Conservation (phyloP, 1,140 invertebrate species). For the Pachypsylla venusta region DNA sequence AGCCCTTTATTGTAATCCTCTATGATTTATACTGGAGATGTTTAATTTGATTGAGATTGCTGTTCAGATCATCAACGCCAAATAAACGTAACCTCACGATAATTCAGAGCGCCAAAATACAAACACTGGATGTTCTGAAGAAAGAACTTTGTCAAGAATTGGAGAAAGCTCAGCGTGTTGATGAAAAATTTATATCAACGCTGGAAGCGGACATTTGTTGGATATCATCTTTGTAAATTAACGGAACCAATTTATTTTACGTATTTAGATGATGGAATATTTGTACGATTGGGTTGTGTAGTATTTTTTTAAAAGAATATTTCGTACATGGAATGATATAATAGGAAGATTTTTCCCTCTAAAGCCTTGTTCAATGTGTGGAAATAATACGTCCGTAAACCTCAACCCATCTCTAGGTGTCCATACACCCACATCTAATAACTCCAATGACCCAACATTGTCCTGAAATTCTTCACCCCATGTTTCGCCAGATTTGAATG, state of each 20-base stretch:
- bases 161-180: too few species aligned
- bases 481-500: constrained; percentile 44
- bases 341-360: constrained; percentile 51
- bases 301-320: constrained; percentile 11
- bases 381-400: constrained; percentile 54
- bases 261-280: constrained; percentile 3
- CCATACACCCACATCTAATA: constrained; percentile 56
- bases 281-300: constrained; percentile 1
- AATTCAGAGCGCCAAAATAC: too few species aligned
- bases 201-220: too few species aligned
- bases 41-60: too few species aligned
- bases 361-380: constrained; percentile 61
- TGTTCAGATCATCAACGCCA: too few species aligned
- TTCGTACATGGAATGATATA: constrained; percentile 48
- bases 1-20: too few species aligned
- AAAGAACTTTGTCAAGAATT: too few species aligned
- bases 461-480: constrained; percentile 38
- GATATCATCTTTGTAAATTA: too few species aligned
- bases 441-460: constrained; percentile 21
- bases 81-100: too few species aligned
- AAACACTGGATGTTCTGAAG: too few species aligned
- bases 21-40: too few species aligned
- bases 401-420: constrained; percentile 46
- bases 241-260: neutral
- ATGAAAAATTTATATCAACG: too few species aligned